These are phyloP conservation scores for Shinisaurus crocodilurus DNA, from an alignment of 2,113 vertebrate species.

Conservation along the genomic window DNA sequence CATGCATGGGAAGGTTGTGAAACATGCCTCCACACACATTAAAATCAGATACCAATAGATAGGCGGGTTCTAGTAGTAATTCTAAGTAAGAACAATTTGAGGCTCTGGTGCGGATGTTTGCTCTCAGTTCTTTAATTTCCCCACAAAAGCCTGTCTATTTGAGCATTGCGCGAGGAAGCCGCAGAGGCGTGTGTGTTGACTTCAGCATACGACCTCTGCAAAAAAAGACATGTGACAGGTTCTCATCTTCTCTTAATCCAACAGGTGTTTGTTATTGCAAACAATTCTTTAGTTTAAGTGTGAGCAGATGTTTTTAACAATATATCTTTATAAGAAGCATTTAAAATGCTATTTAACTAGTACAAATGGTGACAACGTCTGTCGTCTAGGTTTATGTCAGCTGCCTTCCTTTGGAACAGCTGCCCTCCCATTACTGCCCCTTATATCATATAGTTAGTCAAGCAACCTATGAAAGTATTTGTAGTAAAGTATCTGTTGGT, in stretches of 20 bases:
- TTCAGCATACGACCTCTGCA: not conserved
- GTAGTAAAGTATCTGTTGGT: not conserved
- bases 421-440: slow-evolving; percentile 58
- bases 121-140: not conserved
- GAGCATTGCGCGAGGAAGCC: slow-evolving; percentile 20
- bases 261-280: slow-evolving; percentile 69
- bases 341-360: slow-evolving; percentile 69
- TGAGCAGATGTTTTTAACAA: slow-evolving; percentile 74
- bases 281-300: slow-evolving; percentile 73
- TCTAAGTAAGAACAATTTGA: not conserved
- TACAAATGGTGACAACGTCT: slow-evolving; percentile 47
- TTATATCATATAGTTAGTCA: slow-evolving; percentile 10
- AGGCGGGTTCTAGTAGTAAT: not conserved
- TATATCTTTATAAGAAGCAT: slow-evolving; percentile 62
- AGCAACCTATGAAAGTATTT: slow-evolving; percentile 1
- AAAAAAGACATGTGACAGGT: slow-evolving; percentile 38
- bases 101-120: not conserved
- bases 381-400: slow-evolving; percentile 77
- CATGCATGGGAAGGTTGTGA: not conserved
- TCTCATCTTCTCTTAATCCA: slow-evolving; percentile 55
- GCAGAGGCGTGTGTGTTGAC: not conserved
- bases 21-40: not conserved
- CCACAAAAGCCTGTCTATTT: slow-evolving; percentile 59
- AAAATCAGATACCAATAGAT: not conserved
- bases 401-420: slow-evolving; percentile 71